Percentiles rank a stretch among this genome's conserved stretches.
Conservation (phyloP, 1,140 invertebrate species). For the Platyura marginata region DNA sequence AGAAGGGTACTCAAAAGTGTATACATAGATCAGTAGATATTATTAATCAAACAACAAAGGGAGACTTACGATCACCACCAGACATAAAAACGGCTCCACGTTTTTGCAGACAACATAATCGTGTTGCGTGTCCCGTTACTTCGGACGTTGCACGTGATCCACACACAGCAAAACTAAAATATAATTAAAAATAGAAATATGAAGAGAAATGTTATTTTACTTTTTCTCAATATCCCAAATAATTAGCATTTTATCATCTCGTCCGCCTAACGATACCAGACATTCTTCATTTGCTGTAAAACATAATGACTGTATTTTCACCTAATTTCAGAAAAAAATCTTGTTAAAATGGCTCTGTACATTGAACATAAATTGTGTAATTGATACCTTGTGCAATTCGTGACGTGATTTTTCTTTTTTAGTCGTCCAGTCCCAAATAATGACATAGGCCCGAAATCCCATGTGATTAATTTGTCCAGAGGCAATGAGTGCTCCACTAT, state of each 20-base stretch:
- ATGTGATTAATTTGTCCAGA: constrained; percentile 80
- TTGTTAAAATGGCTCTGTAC: not conserved
- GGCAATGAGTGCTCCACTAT: constrained; percentile 58
- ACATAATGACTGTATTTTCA: constrained; percentile 58
- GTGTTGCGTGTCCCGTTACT: constrained; percentile 43
- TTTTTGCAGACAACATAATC: constrained; percentile 32
- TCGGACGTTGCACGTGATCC: constrained; percentile 41
- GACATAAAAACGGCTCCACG: constrained; percentile 42
- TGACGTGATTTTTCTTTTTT: constrained; percentile 40
- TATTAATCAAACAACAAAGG: not conserved
- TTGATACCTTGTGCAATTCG: constrained; percentile 57
- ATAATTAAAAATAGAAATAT: not conserved
- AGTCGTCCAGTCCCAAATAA: constrained; percentile 68
- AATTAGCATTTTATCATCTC: constrained; percentile 68
- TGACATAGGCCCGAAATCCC: constrained; percentile 73
- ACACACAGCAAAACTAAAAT: constrained; percentile 32
- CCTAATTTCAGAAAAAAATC: constrained; percentile 21
- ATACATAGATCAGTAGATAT: not conserved
- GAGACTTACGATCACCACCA: constrained; percentile 44
- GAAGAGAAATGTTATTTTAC: constrained; percentile 11
- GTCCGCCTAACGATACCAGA: constrained; percentile 69
- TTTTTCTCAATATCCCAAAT: constrained; percentile 47
- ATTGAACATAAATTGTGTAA: constrained; percentile 1
- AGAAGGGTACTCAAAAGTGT: no score
- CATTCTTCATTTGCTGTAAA: constrained; percentile 67